Conservation (phyloP, 2,888 invertebrate species). For the Diachrysia chrysitis region DNA sequence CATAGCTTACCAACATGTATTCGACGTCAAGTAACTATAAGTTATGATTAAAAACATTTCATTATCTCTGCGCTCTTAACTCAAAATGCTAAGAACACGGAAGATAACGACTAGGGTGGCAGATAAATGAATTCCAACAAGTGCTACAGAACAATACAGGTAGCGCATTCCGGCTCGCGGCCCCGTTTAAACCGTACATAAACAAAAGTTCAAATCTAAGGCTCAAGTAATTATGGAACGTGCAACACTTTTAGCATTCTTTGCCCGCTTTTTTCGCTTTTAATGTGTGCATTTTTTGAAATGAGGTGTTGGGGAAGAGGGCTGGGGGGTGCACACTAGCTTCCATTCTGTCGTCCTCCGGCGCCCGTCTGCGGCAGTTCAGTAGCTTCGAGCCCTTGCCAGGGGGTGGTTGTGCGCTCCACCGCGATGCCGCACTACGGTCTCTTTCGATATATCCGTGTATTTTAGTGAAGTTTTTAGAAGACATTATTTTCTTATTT, state of each 20-base stretch:
- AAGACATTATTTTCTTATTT: conserved; percentile 56
- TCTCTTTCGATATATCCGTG: conserved; percentile 66
- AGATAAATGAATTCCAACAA: conserved; percentile 66
- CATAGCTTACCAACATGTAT: conserved; percentile 15
- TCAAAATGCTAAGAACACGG: conserved; percentile 48
- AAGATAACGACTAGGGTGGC: conserved; percentile 60
- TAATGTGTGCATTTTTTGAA: conserved; percentile 82
- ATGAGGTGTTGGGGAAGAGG: conserved; percentile 72
- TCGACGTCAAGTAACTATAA: conserved; percentile 16
- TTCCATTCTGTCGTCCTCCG: conserved; percentile 75
- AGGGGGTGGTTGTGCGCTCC: conserved; percentile 77
- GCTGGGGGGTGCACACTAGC: conserved; percentile 74
- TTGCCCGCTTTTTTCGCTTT: conserved; percentile 76
- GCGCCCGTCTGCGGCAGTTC: conserved; percentile 68
- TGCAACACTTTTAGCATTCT: conserved; percentile 77
- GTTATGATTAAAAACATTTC: conserved; percentile 53
- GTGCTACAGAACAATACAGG: conserved; percentile 67
- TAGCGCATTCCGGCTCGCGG: conserved; percentile 65
- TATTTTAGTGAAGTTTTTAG: conserved; percentile 75
- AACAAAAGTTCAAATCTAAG: conserved; percentile 67
- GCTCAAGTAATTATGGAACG: conserved; percentile 70
- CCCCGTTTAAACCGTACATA: conserved; percentile 65
- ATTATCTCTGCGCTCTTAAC: conserved; percentile 40
- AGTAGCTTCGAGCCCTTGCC: conserved; percentile 78
- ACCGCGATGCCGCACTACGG: conserved; percentile 69